A percentile compares a stretch with the other conserved stretches of the same genome.
phyloP scores from a whole-genome alignment of 2,113 vertebrate species.

The Illadopsis cleaveri region DNA sequence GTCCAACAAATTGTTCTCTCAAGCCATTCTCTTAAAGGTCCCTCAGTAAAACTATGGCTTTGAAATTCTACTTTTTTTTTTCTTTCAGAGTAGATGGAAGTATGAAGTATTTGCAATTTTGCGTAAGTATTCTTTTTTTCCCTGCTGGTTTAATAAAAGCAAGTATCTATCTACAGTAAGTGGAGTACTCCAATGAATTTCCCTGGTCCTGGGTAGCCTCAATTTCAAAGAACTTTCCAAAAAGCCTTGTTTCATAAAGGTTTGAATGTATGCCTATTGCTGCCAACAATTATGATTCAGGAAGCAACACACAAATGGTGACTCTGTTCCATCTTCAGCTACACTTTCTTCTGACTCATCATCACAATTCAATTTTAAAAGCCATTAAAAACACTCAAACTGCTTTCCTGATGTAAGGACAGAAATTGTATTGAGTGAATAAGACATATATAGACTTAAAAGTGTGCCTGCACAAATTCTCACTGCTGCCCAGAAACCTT shows the following conservation, averaged over 20 bases:
- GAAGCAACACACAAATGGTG: not conserved
- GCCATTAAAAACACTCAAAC: conserved; percentile 43
- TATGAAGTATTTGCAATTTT: not conserved
- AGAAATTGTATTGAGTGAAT: conserved; percentile 33
- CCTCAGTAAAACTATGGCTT: not conserved
- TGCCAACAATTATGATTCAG: conserved; percentile 46
- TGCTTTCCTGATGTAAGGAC: conserved; percentile 29
- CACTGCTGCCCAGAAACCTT: not conserved
- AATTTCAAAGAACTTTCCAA: conserved; percentile 48
- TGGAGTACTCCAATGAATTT: conserved; percentile 9
- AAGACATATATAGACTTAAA: not conserved
- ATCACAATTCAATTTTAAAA: conserved; percentile 59
- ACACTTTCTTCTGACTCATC: conserved; percentile 62
- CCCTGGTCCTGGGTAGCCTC: conserved; percentile 6
- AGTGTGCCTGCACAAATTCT: not conserved
- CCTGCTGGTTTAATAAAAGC: conserved; percentile 3
- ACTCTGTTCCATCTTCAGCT: conserved; percentile 49
- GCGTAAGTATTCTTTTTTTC: not conserved
- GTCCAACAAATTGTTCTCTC: not conserved
- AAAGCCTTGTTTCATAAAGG: conserved; percentile 26
- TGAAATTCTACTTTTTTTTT: not conserved
- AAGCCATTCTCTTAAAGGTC: not conserved
- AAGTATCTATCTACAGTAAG: not conserved
- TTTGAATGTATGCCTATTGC: not conserved
- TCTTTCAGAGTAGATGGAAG: not conserved